These are phyloP conservation scores for Alcedo atthis DNA, from an alignment of 2,797 vertebrate species.

Conservation along the genomic window DNA sequence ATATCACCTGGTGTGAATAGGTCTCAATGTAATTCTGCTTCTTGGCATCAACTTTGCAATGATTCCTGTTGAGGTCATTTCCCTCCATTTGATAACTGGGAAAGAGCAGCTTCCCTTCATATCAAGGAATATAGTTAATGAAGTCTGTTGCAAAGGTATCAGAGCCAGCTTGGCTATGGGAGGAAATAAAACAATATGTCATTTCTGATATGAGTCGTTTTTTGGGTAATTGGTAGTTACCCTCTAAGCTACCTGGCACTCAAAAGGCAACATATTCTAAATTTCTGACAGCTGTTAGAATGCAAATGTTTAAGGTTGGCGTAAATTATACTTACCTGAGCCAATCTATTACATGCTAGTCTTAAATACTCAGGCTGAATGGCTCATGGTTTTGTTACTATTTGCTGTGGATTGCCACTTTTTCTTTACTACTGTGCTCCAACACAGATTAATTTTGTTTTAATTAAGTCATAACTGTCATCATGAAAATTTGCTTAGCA, in stretches of 20 bases:
- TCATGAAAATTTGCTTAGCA: constrained; percentile 56
- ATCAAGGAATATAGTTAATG: neutral
- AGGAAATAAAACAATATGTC: constrained; percentile 49
- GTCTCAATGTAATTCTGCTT: neutral
- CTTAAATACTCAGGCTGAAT: constrained; percentile 47
- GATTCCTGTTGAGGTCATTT: neutral
- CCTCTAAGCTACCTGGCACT: constrained; percentile 62
- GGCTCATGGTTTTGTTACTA: constrained; percentile 45
- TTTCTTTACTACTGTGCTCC: constrained; percentile 42
- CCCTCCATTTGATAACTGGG: neutral
- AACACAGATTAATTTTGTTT: constrained; percentile 56
- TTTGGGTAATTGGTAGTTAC: constrained; percentile 59
- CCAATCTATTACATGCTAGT: constrained; percentile 50
- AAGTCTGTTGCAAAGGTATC: constrained; percentile 4
- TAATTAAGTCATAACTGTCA: constrained; percentile 65
- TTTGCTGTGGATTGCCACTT: constrained; percentile 13
- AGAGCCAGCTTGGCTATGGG: neutral
- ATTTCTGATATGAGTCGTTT: constrained; percentile 26
- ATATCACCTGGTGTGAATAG: neutral
- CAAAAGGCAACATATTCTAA: constrained; percentile 56
- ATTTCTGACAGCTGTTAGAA: constrained; percentile 49
- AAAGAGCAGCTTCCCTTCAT: constrained; percentile 8
- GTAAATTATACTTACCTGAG: constrained; percentile 48
- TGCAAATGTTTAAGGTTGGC: constrained; percentile 46
- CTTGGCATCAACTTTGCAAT: neutral